Evolutionary conservation across 2,888 invertebrate species (phyloP).

Genomic region (Calliphora vomitoria): DNA sequence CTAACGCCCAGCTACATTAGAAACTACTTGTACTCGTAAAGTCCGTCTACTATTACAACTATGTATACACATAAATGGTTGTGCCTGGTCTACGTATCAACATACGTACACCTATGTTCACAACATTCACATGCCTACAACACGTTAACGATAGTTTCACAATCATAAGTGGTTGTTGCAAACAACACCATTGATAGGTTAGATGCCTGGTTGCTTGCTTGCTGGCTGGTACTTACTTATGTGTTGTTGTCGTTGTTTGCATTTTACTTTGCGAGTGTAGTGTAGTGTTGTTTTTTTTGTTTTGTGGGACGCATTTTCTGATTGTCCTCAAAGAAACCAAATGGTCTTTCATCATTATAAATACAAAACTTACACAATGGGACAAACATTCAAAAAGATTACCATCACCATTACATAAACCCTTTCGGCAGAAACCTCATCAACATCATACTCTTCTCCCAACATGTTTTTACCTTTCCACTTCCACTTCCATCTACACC

Average conservation of each 20-base stretch:
- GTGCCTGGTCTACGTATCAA: slow-evolving; percentile 9
- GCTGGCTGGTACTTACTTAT: not conserved
- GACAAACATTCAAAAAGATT: slow-evolving; percentile 51
- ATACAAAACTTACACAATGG: slow-evolving; percentile 42
- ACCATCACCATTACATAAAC: slow-evolving; percentile 53
- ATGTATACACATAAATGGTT: slow-evolving; percentile 34
- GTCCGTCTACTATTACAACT: slow-evolving; percentile 4
- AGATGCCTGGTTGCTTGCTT: not conserved
- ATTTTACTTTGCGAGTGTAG: slow-evolving; percentile 19
- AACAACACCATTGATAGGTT: slow-evolving; percentile 62
- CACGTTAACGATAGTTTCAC: slow-evolving; percentile 74
- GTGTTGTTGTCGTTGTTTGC: slow-evolving; percentile 30
- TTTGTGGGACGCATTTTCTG: slow-evolving; percentile 45
- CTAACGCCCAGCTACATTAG: slow-evolving; percentile 78
- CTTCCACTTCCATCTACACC: slow-evolving; percentile 41
- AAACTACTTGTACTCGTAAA: slow-evolving; percentile 58
- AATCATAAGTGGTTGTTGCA: slow-evolving; percentile 71
- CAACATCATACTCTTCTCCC: slow-evolving; percentile 9
- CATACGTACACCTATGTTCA: slow-evolving; percentile 35
- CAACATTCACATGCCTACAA: slow-evolving; percentile 55
- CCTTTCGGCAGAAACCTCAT: slow-evolving; percentile 56
- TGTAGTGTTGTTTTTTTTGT: slow-evolving; percentile 1
- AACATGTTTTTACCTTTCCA: slow-evolving; percentile 31
- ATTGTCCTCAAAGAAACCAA: slow-evolving; percentile 65
- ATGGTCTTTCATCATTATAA: slow-evolving; percentile 67